Conservation (phyloP, 2,113 vertebrate genomes). For the Antechinus flavipes region DNA sequence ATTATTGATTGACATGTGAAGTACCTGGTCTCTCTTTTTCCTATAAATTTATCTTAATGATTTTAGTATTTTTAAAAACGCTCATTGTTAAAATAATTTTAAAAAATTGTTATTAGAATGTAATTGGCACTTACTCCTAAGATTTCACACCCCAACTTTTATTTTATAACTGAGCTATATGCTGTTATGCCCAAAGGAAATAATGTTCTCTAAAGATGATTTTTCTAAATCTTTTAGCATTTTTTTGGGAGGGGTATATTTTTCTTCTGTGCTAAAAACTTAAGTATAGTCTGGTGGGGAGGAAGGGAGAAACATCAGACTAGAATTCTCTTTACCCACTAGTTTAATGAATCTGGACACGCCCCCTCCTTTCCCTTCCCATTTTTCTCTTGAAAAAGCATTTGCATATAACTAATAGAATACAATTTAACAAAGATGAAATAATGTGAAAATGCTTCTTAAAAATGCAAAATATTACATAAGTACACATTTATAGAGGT, state of each 20-base stretch:
- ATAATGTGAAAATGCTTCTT: not conserved
- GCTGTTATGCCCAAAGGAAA: not conserved
- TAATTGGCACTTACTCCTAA: not conserved
- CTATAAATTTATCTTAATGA: no score
- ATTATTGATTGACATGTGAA: no score
- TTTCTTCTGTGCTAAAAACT: no score
- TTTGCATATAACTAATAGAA: not conserved
- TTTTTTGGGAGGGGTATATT: no score
- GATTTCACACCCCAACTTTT: no score
- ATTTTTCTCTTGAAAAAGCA: not conserved
- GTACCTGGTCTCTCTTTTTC: no score
- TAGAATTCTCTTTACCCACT: not conserved
- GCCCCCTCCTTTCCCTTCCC: no score
- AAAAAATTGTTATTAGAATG: no score
- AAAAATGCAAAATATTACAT: not conserved
- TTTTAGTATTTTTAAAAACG: not conserved
- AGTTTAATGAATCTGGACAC: not conserved
- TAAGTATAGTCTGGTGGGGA: not conserved
- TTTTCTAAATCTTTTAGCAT: not conserved
- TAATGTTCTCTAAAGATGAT: not conserved
- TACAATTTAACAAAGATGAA: not conserved
- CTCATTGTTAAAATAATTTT: no score
- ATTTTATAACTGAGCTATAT: not conserved
- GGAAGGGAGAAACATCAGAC: not conserved
- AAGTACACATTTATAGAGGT: not conserved